Evolutionary conservation across 1,140 invertebrate genomes (phyloP).

Genomic region (Pseudomyrmex sp.): DNA sequence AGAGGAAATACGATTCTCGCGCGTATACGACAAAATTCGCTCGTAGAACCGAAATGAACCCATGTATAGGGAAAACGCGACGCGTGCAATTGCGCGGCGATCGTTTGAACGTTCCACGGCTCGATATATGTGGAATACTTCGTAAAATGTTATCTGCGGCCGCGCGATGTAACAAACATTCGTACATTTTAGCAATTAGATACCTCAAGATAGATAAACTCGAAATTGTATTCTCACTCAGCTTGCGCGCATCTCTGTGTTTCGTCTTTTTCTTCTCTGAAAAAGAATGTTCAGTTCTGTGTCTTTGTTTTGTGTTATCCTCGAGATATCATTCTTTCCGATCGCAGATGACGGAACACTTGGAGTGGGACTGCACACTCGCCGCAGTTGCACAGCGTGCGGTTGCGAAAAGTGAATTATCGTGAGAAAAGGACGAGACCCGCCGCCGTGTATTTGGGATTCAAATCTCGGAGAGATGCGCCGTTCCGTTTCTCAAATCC

Average conservation of each 20-base stretch:
- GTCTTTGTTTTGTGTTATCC: not conserved
- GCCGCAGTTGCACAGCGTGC: not conserved
- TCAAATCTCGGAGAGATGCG: not conserved
- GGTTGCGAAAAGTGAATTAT: constrained; percentile 36
- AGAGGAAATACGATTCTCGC: constrained; percentile 36
- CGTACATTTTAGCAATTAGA: constrained; percentile 8
- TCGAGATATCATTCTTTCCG: not conserved
- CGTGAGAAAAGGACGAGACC: constrained; percentile 26
- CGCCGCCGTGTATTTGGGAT: not conserved
- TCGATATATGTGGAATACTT: not conserved
- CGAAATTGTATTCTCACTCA: not conserved
- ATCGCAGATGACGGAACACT: constrained; percentile 4
- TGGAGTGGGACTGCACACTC: not conserved
- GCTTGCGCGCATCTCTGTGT: not conserved
- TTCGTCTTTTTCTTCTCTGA: not conserved
- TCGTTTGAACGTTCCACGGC: not conserved
- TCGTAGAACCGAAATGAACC: constrained; percentile 1
- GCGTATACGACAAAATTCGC: constrained; percentile 8
- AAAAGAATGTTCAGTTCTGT: not conserved
- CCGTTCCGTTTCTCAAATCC: not conserved
- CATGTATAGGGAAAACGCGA: not conserved
- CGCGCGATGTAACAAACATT: constrained; percentile 30
- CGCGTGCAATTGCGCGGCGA: not conserved
- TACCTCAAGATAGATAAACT: not conserved
- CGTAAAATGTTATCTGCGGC: constrained; percentile 35